phyloP scores from a whole-genome alignment of 2,797 vertebrate species.

The Pseudochaenichthys georgianus region DNA sequence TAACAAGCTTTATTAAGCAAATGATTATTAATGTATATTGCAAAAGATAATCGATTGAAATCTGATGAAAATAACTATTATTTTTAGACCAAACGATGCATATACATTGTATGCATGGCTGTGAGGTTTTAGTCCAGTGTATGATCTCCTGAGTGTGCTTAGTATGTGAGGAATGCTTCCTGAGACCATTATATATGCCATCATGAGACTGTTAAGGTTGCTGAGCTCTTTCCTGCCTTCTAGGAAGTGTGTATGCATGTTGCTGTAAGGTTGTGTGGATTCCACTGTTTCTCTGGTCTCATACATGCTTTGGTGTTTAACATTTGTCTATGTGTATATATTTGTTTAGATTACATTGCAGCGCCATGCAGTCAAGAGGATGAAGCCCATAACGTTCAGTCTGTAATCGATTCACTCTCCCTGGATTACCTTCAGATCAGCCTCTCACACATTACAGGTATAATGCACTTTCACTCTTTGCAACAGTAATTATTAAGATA shows the following conservation, averaged over 20 bases:
- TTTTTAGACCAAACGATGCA: neutral
- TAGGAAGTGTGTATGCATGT: neutral
- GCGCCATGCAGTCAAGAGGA: slow-evolving; percentile 89
- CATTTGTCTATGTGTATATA: neutral
- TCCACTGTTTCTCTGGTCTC: neutral
- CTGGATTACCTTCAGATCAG: slow-evolving; percentile 98
- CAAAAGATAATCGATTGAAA: neutral
- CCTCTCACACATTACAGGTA: slow-evolving; percentile 97
- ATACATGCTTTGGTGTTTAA: neutral
- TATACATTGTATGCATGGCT: neutral
- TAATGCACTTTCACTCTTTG: slow-evolving; percentile 15
- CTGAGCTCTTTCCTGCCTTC: slow-evolving; percentile 14
- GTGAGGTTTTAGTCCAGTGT: neutral
- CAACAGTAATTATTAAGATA: neutral
- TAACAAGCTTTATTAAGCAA: neutral
- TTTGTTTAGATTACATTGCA: slow-evolving; percentile 88
- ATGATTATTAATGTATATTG: too few species aligned
- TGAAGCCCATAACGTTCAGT: slow-evolving; percentile 93
- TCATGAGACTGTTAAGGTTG: slow-evolving; percentile 21
- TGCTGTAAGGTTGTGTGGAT: neutral
- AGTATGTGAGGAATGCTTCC: slow-evolving; percentile 53
- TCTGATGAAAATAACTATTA: neutral
- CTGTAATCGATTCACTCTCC: slow-evolving; percentile 95
- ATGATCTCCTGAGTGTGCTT: slow-evolving; percentile 25
- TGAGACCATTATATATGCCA: slow-evolving; percentile 37